These are phyloP conservation scores for Sitta europaea DNA, from an alignment of 2,113 vertebrate species.

Conservation along the genomic window DNA sequence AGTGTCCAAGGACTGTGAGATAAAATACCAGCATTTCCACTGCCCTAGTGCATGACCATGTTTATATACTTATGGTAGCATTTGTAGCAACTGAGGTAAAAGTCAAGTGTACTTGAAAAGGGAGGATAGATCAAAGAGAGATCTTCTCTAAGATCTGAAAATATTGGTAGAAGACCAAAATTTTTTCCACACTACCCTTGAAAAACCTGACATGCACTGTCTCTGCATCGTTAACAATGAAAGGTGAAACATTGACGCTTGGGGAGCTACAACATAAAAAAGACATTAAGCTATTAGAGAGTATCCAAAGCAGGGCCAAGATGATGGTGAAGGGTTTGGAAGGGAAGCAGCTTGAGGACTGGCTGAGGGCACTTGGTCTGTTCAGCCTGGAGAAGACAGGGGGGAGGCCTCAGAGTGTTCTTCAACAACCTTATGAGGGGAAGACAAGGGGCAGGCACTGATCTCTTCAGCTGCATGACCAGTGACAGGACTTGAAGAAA, in stretches of 20 bases:
- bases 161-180: background rate
- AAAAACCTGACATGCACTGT: background rate
- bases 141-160: background rate
- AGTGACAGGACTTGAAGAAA: background rate
- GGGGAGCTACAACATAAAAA: background rate
- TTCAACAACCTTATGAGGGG: accelerated
- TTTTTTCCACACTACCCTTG: background rate
- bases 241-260: background rate
- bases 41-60: too few species aligned
- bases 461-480: background rate
- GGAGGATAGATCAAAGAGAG: background rate
- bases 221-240: background rate
- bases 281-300: background rate
- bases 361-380: background rate
- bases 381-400: background rate
- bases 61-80: background rate
- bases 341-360: background rate
- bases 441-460: accelerated
- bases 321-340: background rate
- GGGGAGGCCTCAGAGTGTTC: background rate
- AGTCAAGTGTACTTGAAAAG: background rate
- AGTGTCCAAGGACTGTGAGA: background rate
- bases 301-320: background rate
- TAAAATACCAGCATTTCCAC: background rate
- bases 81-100: background rate